These are phyloP conservation scores for Choristoneura rosaceana DNA, from an alignment of 2,888 invertebrate species.

Conservation along the genomic window DNA sequence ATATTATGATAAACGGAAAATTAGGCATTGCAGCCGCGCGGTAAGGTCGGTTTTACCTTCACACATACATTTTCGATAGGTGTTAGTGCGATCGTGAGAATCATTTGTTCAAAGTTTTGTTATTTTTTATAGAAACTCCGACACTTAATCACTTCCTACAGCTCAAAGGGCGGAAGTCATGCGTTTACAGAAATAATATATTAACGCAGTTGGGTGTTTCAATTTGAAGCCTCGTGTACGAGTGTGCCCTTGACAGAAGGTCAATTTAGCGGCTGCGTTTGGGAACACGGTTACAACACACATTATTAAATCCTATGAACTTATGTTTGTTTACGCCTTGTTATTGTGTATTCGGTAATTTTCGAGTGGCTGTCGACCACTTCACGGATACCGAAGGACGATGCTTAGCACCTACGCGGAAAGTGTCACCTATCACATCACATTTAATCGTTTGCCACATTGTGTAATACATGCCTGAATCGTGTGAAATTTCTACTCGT, in stretches of 20 bases:
- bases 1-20: slow-evolving; percentile 44
- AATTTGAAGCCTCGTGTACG: slow-evolving; percentile 62
- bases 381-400: slow-evolving; percentile 71
- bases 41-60: slow-evolving; percentile 62
- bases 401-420: slow-evolving; percentile 42
- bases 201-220: slow-evolving; percentile 73
- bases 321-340: slow-evolving; percentile 66
- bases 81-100: slow-evolving; percentile 73
- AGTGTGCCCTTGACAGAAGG: slow-evolving; percentile 75
- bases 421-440: slow-evolving; percentile 45
- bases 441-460: slow-evolving; percentile 38
- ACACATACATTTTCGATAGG: slow-evolving; percentile 63
- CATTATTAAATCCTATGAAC: slow-evolving; percentile 64
- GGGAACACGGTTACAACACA: slow-evolving; percentile 70
- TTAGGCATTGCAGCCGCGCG: slow-evolving; percentile 48
- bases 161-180: slow-evolving; percentile 81
- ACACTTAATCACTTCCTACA: slow-evolving; percentile 82
- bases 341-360: slow-evolving; percentile 74
- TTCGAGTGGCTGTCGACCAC: slow-evolving; percentile 71
- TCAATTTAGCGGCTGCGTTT: slow-evolving; percentile 68
- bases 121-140: slow-evolving; percentile 72
- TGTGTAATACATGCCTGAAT: slow-evolving; percentile 8
- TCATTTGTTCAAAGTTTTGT: slow-evolving; percentile 71
- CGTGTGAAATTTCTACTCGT: slow-evolving; percentile 13
- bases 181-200: slow-evolving; percentile 79